These are phyloP conservation scores for Agrochola lychnidis DNA, from an alignment of 2,888 invertebrate species.

Conservation along the genomic window DNA sequence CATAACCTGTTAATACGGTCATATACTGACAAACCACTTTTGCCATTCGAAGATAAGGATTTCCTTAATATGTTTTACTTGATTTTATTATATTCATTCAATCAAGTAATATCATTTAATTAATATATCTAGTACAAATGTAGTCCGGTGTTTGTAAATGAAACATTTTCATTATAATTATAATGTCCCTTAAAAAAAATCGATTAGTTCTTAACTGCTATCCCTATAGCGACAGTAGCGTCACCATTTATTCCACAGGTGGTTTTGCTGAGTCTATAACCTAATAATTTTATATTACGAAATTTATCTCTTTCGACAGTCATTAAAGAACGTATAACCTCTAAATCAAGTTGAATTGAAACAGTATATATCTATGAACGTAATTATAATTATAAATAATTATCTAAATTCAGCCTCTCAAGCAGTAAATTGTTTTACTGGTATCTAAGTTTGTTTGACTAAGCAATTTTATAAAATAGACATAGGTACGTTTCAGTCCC, in stretches of 20 bases:
- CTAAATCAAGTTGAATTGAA: slow-evolving; percentile 42
- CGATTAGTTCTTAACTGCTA: not conserved
- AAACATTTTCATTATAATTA: not conserved
- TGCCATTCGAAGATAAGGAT: slow-evolving; percentile 34
- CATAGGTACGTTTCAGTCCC: slow-evolving; percentile 15
- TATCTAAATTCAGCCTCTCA: slow-evolving; percentile 44
- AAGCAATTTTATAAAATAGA: slow-evolving; percentile 31
- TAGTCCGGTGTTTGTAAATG: not conserved
- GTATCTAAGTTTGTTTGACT: slow-evolving; percentile 32
- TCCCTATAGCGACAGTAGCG: not conserved
- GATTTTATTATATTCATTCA: not conserved
- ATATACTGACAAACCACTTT: slow-evolving; percentile 26
- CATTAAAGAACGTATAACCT: slow-evolving; percentile 57
- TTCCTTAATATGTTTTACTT: slow-evolving; percentile 25
- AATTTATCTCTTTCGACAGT: slow-evolving; percentile 50
- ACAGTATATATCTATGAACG: slow-evolving; percentile 21
- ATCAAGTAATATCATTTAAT: not conserved
- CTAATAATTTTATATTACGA: slow-evolving; percentile 34
- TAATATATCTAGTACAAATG: not conserved
- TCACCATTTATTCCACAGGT: not conserved
- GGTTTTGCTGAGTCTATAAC: not conserved
- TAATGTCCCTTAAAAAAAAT: not conserved
- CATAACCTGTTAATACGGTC: slow-evolving; percentile 9
- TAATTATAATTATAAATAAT: slow-evolving; percentile 48
- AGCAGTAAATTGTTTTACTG: slow-evolving; percentile 34